These are phyloP conservation scores for Trilocha varians DNA, from an alignment of 2,888 invertebrate species.

Conservation along the genomic window DNA sequence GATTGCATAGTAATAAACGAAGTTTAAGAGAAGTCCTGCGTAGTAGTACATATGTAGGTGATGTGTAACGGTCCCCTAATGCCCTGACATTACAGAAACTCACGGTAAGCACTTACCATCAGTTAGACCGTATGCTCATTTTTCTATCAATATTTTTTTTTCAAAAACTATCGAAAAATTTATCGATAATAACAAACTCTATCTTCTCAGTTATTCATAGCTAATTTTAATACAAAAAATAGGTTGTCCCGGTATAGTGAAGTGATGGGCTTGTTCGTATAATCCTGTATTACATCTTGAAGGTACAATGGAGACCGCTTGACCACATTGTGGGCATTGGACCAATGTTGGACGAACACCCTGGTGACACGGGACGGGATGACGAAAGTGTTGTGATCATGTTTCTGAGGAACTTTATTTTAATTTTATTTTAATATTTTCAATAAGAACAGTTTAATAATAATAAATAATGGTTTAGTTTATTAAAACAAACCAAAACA, in stretches of 20 bases:
- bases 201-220: conserved; percentile 56
- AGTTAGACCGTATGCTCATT: too few species aligned
- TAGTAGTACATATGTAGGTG: too few species aligned
- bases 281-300: conserved; percentile 48
- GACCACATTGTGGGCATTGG: conserved; percentile 49
- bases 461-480: too few species aligned
- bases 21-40: too few species aligned
- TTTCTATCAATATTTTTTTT: too few species aligned
- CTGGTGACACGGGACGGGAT: conserved; percentile 18
- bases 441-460: too few species aligned
- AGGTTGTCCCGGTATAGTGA: conserved; percentile 37
- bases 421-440: too few species aligned
- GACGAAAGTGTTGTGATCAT: conserved; percentile 20
- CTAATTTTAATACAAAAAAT: conserved; percentile 50
- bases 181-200: conserved; percentile 16
- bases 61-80: too few species aligned
- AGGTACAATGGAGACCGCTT: conserved; percentile 46
- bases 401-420: conserved; percentile 1
- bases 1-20: too few species aligned
- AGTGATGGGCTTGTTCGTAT: conserved; percentile 45
- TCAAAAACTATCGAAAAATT: conserved; percentile 3
- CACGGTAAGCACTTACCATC: too few species aligned
- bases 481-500: too few species aligned
- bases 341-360: conserved; percentile 40
- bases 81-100: too few species aligned